Evolutionary conservation across 2,797 vertebrate genomes (phyloP).

Genomic region (Catharus ustulatus): DNA sequence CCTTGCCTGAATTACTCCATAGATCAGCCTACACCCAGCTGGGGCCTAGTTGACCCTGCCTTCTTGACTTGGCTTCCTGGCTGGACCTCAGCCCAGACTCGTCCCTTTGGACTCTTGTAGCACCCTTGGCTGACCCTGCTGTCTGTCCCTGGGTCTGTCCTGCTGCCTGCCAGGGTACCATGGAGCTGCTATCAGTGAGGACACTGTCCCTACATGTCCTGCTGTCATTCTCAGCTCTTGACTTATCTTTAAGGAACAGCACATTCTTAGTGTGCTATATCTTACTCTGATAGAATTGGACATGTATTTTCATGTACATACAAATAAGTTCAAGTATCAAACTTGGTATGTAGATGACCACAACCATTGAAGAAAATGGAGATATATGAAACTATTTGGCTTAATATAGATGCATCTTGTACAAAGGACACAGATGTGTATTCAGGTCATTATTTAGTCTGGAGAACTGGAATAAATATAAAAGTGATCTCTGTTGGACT

Average conservation of each 20-base stretch:
- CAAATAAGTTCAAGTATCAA: not conserved
- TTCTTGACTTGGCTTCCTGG: not conserved
- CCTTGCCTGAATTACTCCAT: not conserved
- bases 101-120: not conserved
- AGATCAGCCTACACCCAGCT: not conserved
- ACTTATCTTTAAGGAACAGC: not conserved
- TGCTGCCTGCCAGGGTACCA: not conserved
- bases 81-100: not conserved
- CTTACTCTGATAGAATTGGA: not conserved
- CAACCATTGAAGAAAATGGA: not conserved
- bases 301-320: not conserved
- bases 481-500: not conserved
- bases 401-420: not conserved
- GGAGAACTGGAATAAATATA: not conserved
- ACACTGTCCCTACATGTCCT: not conserved
- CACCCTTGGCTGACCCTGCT: not conserved
- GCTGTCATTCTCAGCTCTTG: not conserved
- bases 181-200: not conserved
- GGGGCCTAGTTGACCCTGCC: not conserved
- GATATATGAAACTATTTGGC: not conserved
- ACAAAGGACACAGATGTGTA: not conserved
- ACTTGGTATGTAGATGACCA: not conserved
- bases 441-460: not conserved
- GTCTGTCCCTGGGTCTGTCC: not conserved
- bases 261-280: not conserved